Evolutionary conservation across 1,140 invertebrate species (phyloP).

Genomic region (Drosophila novamexicana): DNA sequence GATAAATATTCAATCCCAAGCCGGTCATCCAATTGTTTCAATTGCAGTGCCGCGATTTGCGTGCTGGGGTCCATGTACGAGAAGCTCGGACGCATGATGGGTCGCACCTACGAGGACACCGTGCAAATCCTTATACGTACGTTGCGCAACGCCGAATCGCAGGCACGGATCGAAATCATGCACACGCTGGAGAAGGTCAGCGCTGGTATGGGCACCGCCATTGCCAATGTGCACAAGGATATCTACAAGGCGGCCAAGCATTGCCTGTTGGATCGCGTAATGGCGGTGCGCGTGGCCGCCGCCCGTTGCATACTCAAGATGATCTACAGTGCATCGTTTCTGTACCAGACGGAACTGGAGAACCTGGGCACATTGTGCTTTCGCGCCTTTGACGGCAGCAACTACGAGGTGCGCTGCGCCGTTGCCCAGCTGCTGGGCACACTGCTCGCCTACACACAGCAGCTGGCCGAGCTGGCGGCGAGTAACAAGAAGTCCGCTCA

Average conservation of each 20-base stretch:
- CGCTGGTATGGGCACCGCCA: conserved; percentile 94
- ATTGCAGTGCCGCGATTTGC: conserved; percentile 95
- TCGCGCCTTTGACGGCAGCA: conserved; percentile 96
- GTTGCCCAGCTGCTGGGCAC: conserved; percentile 96
- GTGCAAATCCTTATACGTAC: conserved; percentile 96
- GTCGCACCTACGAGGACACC: conserved; percentile 98
- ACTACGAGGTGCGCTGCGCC: conserved; percentile 96
- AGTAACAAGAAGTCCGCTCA: conserved; percentile 59
- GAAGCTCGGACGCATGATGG: conserved; percentile 99
- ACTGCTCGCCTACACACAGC: conserved; percentile 91
- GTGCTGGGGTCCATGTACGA: conserved; percentile 99
- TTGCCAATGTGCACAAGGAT: conserved; percentile 94
- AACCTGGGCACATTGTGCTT: conserved; percentile 95
- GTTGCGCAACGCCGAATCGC: conserved; percentile 97
- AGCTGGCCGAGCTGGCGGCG: conserved; percentile 56
- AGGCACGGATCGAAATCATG: conserved; percentile 98
- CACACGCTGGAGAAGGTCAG: conserved; percentile 96
- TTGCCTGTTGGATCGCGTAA: conserved; percentile 94
- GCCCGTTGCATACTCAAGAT: conserved; percentile 95
- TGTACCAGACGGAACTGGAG: conserved; percentile 96
- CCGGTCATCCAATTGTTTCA: conserved; percentile 13
- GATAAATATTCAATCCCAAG: neutral
- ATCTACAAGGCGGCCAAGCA: conserved; percentile 95
- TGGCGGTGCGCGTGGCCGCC: conserved; percentile 95
- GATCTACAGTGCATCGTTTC: conserved; percentile 94